Percentiles rank a stretch among this genome's conserved stretches.
Conservation (phyloP, 2,888 invertebrate species). For the Acleris laterana region DNA sequence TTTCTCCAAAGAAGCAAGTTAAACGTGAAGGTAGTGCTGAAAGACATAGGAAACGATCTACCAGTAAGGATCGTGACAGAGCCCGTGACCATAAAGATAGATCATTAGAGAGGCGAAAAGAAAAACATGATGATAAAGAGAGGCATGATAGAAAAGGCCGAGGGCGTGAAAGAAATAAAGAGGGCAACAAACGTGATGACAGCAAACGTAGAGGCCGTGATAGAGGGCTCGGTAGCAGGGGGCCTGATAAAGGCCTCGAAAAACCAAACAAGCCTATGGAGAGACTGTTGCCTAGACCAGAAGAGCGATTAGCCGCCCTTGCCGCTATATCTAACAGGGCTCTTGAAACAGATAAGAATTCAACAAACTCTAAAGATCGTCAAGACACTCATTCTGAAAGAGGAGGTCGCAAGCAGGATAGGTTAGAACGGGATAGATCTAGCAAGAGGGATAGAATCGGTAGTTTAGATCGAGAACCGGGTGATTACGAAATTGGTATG, state of each 20-base stretch:
- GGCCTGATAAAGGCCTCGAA: slow-evolving; percentile 82
- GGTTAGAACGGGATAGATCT: slow-evolving; percentile 81
- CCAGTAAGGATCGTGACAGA: slow-evolving; percentile 80
- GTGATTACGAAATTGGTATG: slow-evolving; percentile 74
- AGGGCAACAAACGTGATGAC: slow-evolving; percentile 75
- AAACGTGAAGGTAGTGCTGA: slow-evolving; percentile 72
- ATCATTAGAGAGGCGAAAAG: slow-evolving; percentile 78
- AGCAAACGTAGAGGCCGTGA: slow-evolving; percentile 80
- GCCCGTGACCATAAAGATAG: slow-evolving; percentile 79
- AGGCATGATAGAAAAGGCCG: slow-evolving; percentile 88
- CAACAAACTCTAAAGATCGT: slow-evolving; percentile 75
- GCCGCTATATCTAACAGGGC: slow-evolving; percentile 80
- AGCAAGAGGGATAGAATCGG: slow-evolving; percentile 76
- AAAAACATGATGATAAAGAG: slow-evolving; percentile 84
- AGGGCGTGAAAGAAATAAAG: slow-evolving; percentile 86
- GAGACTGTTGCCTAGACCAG: slow-evolving; percentile 85
- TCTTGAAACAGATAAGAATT: slow-evolving; percentile 75
- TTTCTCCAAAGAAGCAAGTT: slow-evolving; percentile 77
- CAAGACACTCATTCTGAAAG: slow-evolving; percentile 77
- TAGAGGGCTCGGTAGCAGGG: slow-evolving; percentile 75
- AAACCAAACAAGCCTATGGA: slow-evolving; percentile 86
- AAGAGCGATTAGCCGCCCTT: slow-evolving; percentile 86
- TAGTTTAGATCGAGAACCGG: slow-evolving; percentile 77
- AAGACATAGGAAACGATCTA: slow-evolving; percentile 71
- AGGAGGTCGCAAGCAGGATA: slow-evolving; percentile 76